Base-by-base conservation (phyloP, 92 coral and sea anemone species). In the Bergia puertoricense region DNA sequence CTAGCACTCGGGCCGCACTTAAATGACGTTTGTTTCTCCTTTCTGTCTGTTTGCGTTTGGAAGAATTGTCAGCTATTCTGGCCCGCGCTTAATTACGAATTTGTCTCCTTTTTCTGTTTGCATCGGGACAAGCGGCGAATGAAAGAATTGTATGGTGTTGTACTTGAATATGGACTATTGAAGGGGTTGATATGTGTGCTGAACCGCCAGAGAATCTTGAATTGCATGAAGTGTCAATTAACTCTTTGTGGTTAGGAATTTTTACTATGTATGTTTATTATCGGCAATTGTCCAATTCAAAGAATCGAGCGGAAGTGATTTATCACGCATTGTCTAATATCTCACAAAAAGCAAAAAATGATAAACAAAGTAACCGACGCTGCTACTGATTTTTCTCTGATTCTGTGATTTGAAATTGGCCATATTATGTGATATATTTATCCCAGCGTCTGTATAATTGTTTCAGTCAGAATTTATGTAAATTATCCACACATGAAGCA, bases 171-270 rank as follows among this genome's bases (percentile, higher is more conserved):
- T 83, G 77, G 10, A 15, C 79, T 14, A 40, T 40, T 40, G 50
- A 76, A 76, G 15, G 23, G 80, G 54, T 42, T 76, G 80, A 40
- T 72, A 39, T 76, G 30, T 76, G 51, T 40, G 69, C 30, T 42
- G 76, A 43, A 82, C 87, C 79, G 45, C 77, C 4, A 42, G 80
- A 13, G 11, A 76, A 62, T 62, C 30, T 62, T 62, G 23, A 22
- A 62, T 68, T 84, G 87, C 15, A 14, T 68, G 67, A 84, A 71
- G 71, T 80, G 40, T 84, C 79, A 69, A 84, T 71, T 45, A 84
- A 23, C 87, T 84, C 78, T 84, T 66, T 36, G 77, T 46, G 87
- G 87, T 42, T 38, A 54, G 85, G 46, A 71, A 69, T 84, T 84
- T 84, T 71, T 71, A 48, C 43, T 71, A 84, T 84, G 87, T 36